Base-by-base conservation (phyloP, 2,113 vertebrate genomes). In the Nymphicus hollandicus region DNA sequence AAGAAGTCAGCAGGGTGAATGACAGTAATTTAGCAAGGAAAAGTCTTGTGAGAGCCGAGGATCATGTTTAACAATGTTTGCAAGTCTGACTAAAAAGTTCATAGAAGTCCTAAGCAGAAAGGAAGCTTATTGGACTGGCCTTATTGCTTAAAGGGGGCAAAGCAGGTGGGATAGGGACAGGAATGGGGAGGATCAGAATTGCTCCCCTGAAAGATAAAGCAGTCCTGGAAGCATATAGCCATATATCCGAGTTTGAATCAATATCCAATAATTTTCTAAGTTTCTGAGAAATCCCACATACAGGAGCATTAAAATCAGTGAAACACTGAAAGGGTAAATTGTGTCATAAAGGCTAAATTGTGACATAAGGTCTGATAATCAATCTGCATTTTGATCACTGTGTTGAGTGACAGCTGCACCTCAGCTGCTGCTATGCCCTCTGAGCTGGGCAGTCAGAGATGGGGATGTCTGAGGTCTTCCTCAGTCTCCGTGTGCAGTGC, bases 381-480 rank as follows among this genome's bases (percentile, higher is more conserved):
- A 86, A 52, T 93, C 68, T 91, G 81, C 61, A 81, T 91, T 97
- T 87, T 83, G 82, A 65, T 91, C 66, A 43, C 77, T 81, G 50
- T 44, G 87, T 60, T 70, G 86, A 95, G 77, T 78, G 81, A 61
- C 79, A 87, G 69, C 71, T 65, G 43, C 52, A 68, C 46, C 46
- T 91, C 82, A 83, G 86, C 88, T 94, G 93, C 70, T 66, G 28
- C 88, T 56, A 53, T 91, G 41, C 66, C 22, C 60, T 93, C 71
- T 76, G 69, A 87, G 55, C 91, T 87, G 66, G 33, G 20, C 2
- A 2, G 27, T 56, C 70, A 31, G 56, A 74, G 66, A 29, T 64
- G 10, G 2, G 13, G 27, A 68, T 72, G 58, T 71, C 39, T 46
- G 35, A 60, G 44, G 71, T 81, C 31, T 85, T 50, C 58, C 31